These are phyloP conservation scores for Cheilosia grossa DNA, from an alignment of 2,888 invertebrate species.

Conservation along the genomic window DNA sequence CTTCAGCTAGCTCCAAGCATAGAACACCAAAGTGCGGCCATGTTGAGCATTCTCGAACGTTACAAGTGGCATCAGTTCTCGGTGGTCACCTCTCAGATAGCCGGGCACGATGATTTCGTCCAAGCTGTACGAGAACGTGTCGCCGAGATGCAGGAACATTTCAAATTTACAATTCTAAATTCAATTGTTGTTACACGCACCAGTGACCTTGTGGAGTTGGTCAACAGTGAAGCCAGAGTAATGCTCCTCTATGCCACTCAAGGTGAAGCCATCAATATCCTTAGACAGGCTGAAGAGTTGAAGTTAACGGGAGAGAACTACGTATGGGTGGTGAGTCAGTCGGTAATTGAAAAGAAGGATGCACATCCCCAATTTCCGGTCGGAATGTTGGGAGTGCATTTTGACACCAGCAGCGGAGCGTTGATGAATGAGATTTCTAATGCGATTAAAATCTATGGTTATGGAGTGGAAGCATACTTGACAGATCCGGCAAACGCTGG, in stretches of 20 bases:
- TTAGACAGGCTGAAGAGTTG: conserved; percentile 84
- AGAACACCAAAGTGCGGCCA: conserved; percentile 97
- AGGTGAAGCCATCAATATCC: conserved; percentile 93
- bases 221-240: conserved; percentile 95
- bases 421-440: conserved; percentile 94
- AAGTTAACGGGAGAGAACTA: conserved; percentile 89
- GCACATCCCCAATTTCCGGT: conserved; percentile 92
- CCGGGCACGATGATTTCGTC: conserved; percentile 97
- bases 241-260: conserved; percentile 95
- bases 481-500: conserved; percentile 88
- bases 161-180: conserved; percentile 93
- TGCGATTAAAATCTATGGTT: conserved; percentile 95
- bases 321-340: conserved; percentile 98
- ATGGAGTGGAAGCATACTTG: conserved; percentile 94
- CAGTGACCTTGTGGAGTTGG: conserved; percentile 91
- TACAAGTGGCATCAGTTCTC: conserved; percentile 99
- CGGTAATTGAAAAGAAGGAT: conserved; percentile 93
- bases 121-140: conserved; percentile 95
- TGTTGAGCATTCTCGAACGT: conserved; percentile 96
- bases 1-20: conserved; percentile 98
- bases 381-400: conserved; percentile 96
- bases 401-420: conserved; percentile 93
- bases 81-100: conserved; percentile 96
- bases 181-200: conserved; percentile 92
- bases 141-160: conserved; percentile 90